Conservation (phyloP, 2,888 invertebrate genomes). For the Leistus spinibarbis region DNA sequence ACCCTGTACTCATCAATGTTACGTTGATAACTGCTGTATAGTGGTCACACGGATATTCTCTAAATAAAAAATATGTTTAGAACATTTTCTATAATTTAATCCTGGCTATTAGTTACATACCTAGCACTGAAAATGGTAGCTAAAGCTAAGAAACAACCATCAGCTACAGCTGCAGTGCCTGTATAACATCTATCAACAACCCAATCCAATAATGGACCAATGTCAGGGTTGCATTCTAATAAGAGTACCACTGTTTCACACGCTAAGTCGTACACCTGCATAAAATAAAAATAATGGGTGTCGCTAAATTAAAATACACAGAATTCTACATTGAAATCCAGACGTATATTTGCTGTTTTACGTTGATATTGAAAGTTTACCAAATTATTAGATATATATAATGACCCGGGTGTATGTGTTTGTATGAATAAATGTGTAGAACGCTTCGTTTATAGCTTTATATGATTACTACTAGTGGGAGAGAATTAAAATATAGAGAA, state of each 20-base stretch:
- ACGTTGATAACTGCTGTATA: slow-evolving; percentile 98
- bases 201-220: slow-evolving; percentile 93
- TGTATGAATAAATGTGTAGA: too few relatives aligned
- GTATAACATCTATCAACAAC: slow-evolving; percentile 98
- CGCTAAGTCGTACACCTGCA: slow-evolving; percentile 85
- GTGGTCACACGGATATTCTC: slow-evolving; percentile 97
- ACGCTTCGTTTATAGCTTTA: too few relatives aligned
- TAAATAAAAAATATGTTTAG: slow-evolving; percentile 53
- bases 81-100: background rate
- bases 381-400: too few relatives aligned
- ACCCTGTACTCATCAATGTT: slow-evolving; percentile 94
- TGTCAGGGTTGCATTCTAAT: slow-evolving; percentile 93
- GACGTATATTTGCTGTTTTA: too few relatives aligned
- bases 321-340: background rate
- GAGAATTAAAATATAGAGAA: too few relatives aligned
- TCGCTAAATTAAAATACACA: background rate
- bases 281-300: background rate
- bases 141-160: slow-evolving; percentile 94
- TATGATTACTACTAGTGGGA: too few relatives aligned
- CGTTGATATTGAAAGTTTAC: too few relatives aligned
- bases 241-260: slow-evolving; percentile 93
- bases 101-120: slow-evolving; percentile 56
- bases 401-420: too few relatives aligned
- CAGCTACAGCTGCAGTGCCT: slow-evolving; percentile 86
- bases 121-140: slow-evolving; percentile 96